phyloP scores from a whole-genome alignment of 2,888 invertebrate genomes.

The Urechis unicinctus region DNA sequence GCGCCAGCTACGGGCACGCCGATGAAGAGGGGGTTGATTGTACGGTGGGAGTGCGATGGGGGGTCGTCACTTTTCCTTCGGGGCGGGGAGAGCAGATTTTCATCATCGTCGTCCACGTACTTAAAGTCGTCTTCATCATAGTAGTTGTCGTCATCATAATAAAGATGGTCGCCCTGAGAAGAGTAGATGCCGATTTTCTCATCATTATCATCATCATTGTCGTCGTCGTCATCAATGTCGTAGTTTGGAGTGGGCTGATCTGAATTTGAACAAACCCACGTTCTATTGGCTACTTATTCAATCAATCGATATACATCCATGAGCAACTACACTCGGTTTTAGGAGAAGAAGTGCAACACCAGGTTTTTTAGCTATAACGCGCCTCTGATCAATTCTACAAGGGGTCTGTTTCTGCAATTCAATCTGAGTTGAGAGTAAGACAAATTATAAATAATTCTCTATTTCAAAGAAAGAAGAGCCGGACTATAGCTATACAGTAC shows the following conservation, averaged over 20 bases:
- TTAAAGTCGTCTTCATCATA: neutral
- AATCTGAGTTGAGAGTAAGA: too few species aligned
- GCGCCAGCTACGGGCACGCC: constrained; percentile 47
- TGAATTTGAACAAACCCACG: too few species aligned
- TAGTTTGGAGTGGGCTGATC: too few species aligned
- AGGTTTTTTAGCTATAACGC: too few species aligned
- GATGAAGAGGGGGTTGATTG: constrained; percentile 47
- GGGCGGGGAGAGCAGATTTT: neutral
- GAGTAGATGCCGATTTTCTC: neutral
- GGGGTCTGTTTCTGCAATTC: too few species aligned
- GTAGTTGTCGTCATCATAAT: neutral
- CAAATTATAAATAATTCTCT: neutral
- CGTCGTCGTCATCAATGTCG: neutral
- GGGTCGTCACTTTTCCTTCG: neutral
- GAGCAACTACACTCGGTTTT: too few species aligned
- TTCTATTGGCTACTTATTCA: too few species aligned
- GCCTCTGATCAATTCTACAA: too few species aligned
- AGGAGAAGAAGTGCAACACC: too few species aligned
- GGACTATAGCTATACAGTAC: neutral
- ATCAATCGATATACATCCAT: too few species aligned
- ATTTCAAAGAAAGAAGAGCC: neutral
- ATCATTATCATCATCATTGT: neutral
- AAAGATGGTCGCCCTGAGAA: neutral
- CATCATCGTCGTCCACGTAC: neutral
- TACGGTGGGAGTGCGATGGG: constrained; percentile 13